Conservation (phyloP, 2,113 vertebrate genomes). For the Urocynchramus pylzowi region DNA sequence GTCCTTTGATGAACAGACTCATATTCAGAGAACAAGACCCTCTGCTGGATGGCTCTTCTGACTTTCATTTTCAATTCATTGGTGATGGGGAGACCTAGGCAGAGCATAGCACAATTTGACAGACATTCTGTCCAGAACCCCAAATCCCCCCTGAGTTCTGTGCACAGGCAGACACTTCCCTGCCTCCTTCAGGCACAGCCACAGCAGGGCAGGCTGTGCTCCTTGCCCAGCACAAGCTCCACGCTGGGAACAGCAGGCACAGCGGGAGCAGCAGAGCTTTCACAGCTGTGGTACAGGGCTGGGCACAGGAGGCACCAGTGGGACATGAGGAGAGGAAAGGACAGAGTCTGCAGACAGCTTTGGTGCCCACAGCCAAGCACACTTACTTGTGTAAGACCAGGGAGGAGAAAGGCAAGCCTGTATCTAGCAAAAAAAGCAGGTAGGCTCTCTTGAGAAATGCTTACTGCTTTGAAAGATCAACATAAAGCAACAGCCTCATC, state of each 20-base stretch:
- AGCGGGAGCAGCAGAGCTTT: not conserved
- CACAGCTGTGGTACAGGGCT: fast-evolving
- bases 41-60: not conserved
- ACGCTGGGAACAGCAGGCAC: fast-evolving
- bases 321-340: not conserved
- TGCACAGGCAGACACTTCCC: not conserved
- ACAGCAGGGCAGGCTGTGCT: fast-evolving
- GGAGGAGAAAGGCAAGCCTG: not conserved
- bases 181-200: not conserved
- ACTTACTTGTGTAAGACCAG: fast-evolving
- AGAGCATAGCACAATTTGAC: not conserved
- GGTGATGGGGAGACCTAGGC: not conserved
- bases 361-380: not conserved
- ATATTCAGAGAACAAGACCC: not conserved
- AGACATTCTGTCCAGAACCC: not conserved
- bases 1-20: not conserved
- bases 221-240: not conserved
- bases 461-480: not conserved
- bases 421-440: not conserved
- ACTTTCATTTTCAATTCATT: not conserved
- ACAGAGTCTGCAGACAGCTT: not conserved
- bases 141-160: not conserved
- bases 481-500: not conserved
- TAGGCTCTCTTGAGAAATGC: not conserved
- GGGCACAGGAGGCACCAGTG: fast-evolving